Percentiles rank a stretch among this genome's conserved stretches.
phyloP scores from a whole-genome alignment of 1,140 invertebrate species.

The Pemphigus obesinymphae region DNA sequence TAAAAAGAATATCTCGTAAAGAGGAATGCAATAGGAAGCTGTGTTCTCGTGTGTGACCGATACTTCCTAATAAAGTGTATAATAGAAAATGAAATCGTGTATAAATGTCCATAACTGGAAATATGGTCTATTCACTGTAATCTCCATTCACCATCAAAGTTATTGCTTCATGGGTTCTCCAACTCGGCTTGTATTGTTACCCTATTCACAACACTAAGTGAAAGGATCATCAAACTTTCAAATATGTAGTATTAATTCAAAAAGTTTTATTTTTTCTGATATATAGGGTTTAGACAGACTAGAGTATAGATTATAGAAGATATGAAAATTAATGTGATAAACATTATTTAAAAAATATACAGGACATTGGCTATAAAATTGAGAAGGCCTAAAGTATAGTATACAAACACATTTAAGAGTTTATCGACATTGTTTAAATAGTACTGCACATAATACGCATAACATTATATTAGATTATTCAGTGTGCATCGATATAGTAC shows the following conservation, averaged over 20 bases:
- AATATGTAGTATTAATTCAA: not conserved
- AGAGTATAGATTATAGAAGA: no score
- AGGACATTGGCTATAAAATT: not conserved
- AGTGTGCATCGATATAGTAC: not conserved
- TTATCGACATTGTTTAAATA: not conserved
- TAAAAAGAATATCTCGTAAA: not conserved
- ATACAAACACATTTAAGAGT: not conserved
- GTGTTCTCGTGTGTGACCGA: slow-evolving; percentile 23
- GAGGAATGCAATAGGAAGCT: not conserved
- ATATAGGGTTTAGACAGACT: no score
- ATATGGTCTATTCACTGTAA: not conserved
- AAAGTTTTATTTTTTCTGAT: not conserved
- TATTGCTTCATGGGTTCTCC: not conserved
- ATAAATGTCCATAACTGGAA: slow-evolving; percentile 26
- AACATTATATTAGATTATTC: not conserved
- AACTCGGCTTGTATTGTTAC: not conserved
- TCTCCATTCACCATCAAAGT: slow-evolving; percentile 20
- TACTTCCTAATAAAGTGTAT: slow-evolving; percentile 24
- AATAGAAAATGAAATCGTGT: slow-evolving; percentile 32
- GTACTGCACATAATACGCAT: not conserved
- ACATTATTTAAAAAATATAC: not conserved
- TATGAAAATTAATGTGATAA: no score
- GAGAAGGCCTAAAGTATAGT: not conserved
- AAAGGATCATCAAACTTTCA: slow-evolving; percentile 1
- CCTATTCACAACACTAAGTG: not conserved